Percentiles rank a stretch among this genome's conserved stretches.
Conservation (phyloP, 2,888 invertebrate genomes). For the Lasioglossum calceatum region DNA sequence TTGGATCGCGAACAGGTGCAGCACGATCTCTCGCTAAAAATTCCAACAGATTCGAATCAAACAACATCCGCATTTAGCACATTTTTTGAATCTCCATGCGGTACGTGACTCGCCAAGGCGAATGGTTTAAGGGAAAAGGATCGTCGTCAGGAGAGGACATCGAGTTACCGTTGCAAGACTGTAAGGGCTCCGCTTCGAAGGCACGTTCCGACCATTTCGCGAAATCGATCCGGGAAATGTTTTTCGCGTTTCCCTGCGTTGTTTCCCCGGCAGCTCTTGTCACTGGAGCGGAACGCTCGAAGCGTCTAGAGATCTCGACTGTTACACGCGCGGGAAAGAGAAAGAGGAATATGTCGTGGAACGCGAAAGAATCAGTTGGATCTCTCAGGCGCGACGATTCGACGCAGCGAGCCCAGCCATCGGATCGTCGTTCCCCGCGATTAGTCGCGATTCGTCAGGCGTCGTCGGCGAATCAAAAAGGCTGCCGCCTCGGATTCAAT, state of each 20-base stretch:
- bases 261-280: background rate
- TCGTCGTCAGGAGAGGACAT: background rate
- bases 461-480: conserved; percentile 28
- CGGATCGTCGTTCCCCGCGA: conserved; percentile 6
- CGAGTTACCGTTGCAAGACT: background rate
- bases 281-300: background rate
- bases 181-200: conserved; percentile 28
- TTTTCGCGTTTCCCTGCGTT: background rate
- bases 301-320: background rate
- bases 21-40: background rate
- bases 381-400: background rate
- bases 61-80: background rate
- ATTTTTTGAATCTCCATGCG: background rate
- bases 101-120: background rate
- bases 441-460: conserved; percentile 43
- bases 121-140: background rate
- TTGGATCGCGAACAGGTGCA: background rate
- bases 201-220: conserved; percentile 61
- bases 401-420: background rate
- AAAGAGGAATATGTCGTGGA: background rate
- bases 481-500: conserved; percentile 28
- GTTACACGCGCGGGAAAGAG: background rate
- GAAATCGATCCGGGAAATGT: conserved; percentile 24
- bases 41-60: background rate
- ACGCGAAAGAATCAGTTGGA: background rate